Percentiles rank a stretch among this genome's conserved stretches.
phyloP scores from a whole-genome alignment of 2,113 vertebrate genomes.

The Cavia aperea region DNA sequence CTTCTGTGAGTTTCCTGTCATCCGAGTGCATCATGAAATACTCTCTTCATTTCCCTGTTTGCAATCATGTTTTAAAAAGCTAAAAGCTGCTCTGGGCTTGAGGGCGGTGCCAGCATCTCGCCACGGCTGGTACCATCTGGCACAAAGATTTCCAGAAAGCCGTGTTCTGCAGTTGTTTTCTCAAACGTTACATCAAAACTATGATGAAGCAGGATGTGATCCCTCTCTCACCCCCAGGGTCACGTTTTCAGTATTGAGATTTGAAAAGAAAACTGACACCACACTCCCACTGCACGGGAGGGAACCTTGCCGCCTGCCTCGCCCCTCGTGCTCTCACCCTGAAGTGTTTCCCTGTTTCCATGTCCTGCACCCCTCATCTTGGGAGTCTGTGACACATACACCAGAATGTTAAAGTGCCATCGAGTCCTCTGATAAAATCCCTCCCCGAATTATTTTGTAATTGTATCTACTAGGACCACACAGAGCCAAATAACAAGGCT shows the following conservation, averaged over 20 bases:
- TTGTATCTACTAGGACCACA: not conserved
- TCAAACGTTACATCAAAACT: not conserved
- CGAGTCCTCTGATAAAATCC: not conserved
- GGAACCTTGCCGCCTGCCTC: not conserved
- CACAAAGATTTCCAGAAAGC: not conserved
- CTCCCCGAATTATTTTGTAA: not conserved
- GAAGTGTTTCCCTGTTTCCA: not conserved
- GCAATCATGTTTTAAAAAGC: not conserved
- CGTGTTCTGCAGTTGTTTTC: not conserved
- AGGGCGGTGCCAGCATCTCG: not conserved
- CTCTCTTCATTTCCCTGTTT: not conserved
- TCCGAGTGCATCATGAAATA: not conserved
- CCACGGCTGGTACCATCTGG: not conserved
- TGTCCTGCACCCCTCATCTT: not conserved
- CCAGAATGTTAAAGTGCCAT: not conserved
- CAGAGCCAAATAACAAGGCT: not conserved
- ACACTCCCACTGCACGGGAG: not conserved
- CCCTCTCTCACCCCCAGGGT: not conserved
- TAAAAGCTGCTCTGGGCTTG: not conserved
- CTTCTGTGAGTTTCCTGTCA: not conserved
- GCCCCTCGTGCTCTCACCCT: not conserved
- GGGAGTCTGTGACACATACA: not conserved
- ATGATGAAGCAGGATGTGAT: constrained; percentile 44
- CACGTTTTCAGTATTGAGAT: constrained; percentile 33
- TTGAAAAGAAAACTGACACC: constrained; percentile 30